A percentile compares a stretch with the other conserved stretches of the same genome.
phyloP scores from a whole-genome alignment of 2,113 vertebrate species.

The Cichladusa arquata region DNA sequence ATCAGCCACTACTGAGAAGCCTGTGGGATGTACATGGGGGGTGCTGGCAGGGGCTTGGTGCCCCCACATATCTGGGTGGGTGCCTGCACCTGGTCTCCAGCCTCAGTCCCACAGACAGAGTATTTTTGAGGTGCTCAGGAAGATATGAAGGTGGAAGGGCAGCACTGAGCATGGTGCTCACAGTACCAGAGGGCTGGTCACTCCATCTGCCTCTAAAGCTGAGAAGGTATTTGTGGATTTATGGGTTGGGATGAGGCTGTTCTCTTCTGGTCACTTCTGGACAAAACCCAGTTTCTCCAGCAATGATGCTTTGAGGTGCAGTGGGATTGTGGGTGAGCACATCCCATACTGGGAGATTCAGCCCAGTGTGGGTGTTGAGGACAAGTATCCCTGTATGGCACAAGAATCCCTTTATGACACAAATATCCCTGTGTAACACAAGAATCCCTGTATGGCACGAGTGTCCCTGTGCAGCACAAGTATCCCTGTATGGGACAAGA shows the following conservation, averaged over 20 bases:
- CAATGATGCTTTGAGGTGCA: neutral
- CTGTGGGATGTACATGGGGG: neutral
- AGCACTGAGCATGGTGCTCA: rapidly evolving
- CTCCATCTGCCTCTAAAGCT: neutral
- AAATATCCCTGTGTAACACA: rapidly evolving
- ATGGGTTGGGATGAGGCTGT: neutral
- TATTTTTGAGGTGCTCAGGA: neutral
- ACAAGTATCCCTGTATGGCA: too few relatives aligned
- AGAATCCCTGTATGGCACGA: rapidly evolving
- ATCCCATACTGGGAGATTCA: neutral
- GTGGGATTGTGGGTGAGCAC: neutral
- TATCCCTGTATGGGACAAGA: neutral
- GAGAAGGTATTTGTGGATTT: neutral
- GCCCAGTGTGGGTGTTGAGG: rapidly evolving
- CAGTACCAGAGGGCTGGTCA: neutral
- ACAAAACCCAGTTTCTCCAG: neutral
- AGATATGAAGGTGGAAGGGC: neutral
- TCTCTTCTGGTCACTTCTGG: neutral
- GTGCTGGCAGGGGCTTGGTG: neutral
- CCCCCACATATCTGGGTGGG: neutral
- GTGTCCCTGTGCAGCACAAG: rapidly evolving
- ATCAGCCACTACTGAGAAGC: neutral
- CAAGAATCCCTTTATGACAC: neutral
- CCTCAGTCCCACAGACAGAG: neutral
- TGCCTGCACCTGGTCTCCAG: neutral